A percentile compares a stretch with the other conserved stretches of the same genome.
These are phyloP conservation scores for Vanacampus margaritifer DNA, from an alignment of 2,113 vertebrate genomes.

Conservation along the genomic window DNA sequence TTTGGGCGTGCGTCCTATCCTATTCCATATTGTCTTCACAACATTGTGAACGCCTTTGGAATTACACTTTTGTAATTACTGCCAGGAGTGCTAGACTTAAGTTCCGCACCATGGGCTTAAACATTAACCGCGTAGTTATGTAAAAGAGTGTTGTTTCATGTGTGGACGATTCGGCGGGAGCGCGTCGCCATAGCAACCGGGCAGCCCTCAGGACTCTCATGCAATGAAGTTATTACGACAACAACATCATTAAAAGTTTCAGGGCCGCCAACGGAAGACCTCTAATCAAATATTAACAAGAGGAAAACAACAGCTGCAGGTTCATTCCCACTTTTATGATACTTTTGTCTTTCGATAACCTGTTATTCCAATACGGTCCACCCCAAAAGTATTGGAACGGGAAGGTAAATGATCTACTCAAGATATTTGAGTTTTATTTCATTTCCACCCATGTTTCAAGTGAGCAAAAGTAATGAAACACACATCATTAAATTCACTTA, in stretches of 20 bases:
- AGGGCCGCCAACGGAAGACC: slow-evolving; percentile 34
- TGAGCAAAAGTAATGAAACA: no score
- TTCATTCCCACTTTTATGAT: slow-evolving; percentile 27
- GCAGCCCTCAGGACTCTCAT: slow-evolving; percentile 27
- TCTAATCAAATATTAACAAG: slow-evolving; percentile 45
- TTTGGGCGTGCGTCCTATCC: background rate
- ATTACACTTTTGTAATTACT: slow-evolving; percentile 9
- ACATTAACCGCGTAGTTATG: slow-evolving; percentile 15
- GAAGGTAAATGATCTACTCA: no score
- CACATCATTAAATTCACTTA: no score
- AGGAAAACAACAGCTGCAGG: slow-evolving; percentile 45
- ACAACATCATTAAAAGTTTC: slow-evolving; percentile 61
- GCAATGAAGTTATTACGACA: slow-evolving; percentile 46
- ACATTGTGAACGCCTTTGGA: background rate
- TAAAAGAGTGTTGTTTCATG: slow-evolving; percentile 40
- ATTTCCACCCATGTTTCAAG: no score
- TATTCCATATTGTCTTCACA: background rate
- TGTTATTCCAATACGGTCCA: background rate
- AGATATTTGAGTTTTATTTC: no score
- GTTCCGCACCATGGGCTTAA: slow-evolving; percentile 1
- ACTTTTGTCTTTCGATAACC: slow-evolving; percentile 24
- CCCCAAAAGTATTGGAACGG: no score
- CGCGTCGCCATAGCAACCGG: slow-evolving; percentile 58
- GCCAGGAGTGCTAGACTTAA: slow-evolving; percentile 3
- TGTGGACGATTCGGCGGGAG: slow-evolving; percentile 33